A percentile compares a stretch with the other conserved stretches of the same genome.
Evolutionary conservation across 2,113 vertebrate genomes (phyloP).

Genomic region (Larimichthys crocea): DNA sequence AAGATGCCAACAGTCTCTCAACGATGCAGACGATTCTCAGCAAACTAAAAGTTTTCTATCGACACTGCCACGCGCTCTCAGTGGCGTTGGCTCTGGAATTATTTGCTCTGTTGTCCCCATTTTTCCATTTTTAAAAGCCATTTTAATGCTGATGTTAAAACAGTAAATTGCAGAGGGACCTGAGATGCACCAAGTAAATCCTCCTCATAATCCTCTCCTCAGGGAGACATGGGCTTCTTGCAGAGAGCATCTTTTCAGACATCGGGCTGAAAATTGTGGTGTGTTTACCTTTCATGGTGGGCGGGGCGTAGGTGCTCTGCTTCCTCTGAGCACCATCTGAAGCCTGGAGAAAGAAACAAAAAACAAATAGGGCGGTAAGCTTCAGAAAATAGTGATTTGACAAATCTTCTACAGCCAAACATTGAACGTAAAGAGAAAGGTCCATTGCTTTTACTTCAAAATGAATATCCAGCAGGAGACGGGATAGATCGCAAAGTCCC

Average conservation of each 20-base stretch:
- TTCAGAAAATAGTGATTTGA: not conserved
- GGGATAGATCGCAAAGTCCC: not conserved
- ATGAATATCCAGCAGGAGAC: not conserved
- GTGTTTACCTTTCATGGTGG: slow-evolving; percentile 91
- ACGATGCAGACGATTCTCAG: not conserved
- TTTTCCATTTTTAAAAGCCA: not conserved
- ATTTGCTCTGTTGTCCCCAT: not conserved
- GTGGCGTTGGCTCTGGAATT: not conserved
- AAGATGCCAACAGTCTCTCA: not conserved
- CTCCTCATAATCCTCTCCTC: not conserved
- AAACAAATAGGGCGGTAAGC: too few species aligned
- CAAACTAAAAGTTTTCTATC: too few species aligned
- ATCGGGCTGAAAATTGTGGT: too few species aligned
- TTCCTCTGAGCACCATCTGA: slow-evolving; percentile 88
- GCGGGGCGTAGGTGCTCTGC: slow-evolving; percentile 89
- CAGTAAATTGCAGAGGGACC: not conserved
- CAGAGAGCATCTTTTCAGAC: not conserved
- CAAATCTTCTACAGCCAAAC: not conserved
- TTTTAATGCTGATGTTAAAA: not conserved
- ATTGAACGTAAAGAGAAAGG: not conserved
- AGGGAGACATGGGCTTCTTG: not conserved
- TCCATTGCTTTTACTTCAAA: not conserved
- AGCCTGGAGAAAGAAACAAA: slow-evolving; percentile 71
- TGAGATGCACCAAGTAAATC: slow-evolving; percentile 1
- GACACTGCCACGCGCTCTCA: too few species aligned